A percentile compares a stretch with the other conserved stretches of the same genome.
Evolutionary conservation across 2,113 vertebrate genomes (phyloP).

Genomic region (Tachysurus fulvidraco): DNA sequence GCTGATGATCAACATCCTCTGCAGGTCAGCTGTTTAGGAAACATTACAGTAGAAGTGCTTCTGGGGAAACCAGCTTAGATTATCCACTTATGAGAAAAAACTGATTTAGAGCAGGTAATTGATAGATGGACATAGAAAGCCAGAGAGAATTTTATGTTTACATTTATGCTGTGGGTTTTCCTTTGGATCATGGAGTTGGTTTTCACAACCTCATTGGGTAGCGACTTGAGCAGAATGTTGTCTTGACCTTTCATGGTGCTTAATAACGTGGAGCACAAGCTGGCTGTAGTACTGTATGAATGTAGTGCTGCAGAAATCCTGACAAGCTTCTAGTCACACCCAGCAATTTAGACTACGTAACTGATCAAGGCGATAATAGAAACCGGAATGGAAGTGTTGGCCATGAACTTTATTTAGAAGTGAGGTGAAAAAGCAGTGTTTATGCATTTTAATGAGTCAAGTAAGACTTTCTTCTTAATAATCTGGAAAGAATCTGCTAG

Average conservation of each 20-base stretch:
- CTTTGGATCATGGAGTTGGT: not conserved
- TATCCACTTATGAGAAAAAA: constrained; percentile 4
- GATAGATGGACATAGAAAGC: constrained; percentile 9
- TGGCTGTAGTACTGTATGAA: constrained; percentile 1
- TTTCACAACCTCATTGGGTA: not conserved
- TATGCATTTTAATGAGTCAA: not conserved
- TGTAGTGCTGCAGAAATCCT: not conserved
- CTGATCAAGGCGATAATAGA: not conserved
- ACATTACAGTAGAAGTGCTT: constrained; percentile 6
- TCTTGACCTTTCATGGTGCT: not conserved
- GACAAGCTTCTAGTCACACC: not conserved
- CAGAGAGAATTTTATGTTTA: not conserved
- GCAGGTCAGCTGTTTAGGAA: constrained; percentile 33
- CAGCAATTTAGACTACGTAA: not conserved
- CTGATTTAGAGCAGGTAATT: constrained; percentile 19
- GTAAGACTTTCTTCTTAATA: not conserved
- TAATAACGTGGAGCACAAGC: not conserved
- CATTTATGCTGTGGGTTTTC: constrained; percentile 3
- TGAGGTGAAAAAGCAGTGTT: not conserved
- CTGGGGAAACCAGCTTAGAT: constrained; percentile 14
- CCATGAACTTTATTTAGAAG: not conserved
- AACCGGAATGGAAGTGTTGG: not conserved
- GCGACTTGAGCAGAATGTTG: not conserved
- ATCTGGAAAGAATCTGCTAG: not conserved
- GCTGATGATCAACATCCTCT: constrained; percentile 12